These are phyloP conservation scores for Brachirus orientalis DNA, from an alignment of 2,113 vertebrate genomes.

Conservation along the genomic window DNA sequence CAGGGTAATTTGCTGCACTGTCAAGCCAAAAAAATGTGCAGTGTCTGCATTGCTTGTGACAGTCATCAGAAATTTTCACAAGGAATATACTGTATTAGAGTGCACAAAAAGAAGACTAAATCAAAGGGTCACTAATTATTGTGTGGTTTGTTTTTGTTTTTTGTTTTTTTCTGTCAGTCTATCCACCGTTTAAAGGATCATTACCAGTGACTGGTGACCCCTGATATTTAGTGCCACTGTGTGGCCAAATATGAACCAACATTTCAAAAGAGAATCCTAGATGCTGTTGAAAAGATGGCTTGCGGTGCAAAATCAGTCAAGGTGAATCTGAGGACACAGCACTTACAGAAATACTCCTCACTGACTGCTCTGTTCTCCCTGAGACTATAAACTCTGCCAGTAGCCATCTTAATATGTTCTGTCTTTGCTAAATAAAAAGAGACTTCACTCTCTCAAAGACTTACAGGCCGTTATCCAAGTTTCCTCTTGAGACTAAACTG, in stretches of 20 bases:
- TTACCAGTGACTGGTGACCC: background rate
- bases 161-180: background rate
- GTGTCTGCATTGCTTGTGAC: conserved; percentile 49
- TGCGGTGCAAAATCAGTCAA: too few species aligned
- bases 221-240: background rate
- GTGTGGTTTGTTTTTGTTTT: too few species aligned
- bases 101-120: conserved; percentile 20
- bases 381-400: too few species aligned
- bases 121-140: conserved; percentile 22
- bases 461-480: background rate
- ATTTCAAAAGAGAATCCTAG: too few species aligned
- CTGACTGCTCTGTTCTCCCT: too few species aligned
- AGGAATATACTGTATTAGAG: conserved; percentile 1
- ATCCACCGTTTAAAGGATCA: background rate
- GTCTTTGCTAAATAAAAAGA: too few species aligned
- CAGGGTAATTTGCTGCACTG: conserved; percentile 40
- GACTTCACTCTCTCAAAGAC: background rate
- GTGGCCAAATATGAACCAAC: background rate
- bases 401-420: too few species aligned
- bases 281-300: too few species aligned
- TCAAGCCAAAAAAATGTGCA: conserved; percentile 36
- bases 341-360: too few species aligned
- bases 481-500: background rate
- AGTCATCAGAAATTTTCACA: conserved; percentile 31
- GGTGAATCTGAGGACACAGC: too few species aligned